Conservation (phyloP, 2,888 invertebrate species). For the Papilio protenor region DNA sequence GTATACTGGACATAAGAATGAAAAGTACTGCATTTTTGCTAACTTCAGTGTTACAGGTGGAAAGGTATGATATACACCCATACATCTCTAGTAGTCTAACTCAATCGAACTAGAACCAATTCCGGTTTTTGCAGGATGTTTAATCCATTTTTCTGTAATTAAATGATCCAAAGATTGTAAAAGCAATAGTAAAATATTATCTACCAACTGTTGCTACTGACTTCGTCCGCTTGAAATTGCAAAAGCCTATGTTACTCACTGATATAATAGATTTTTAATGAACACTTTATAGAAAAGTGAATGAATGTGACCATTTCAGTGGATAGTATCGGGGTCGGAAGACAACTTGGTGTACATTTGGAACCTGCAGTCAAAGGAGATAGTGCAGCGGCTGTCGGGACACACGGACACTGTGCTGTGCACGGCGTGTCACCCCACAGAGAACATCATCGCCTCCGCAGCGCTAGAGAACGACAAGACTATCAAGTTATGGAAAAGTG, state of each 20-base stretch:
- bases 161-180: too few species aligned
- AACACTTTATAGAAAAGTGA: too few species aligned
- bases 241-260: too few species aligned
- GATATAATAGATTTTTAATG: too few species aligned
- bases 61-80: constrained; percentile 87
- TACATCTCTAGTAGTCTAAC: not conserved
- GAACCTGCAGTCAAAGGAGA: constrained; percentile 99
- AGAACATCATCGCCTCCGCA: constrained; percentile 99
- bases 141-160: too few species aligned
- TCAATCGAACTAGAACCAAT: too few species aligned
- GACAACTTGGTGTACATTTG: constrained; percentile 99
- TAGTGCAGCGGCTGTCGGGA: constrained; percentile 98
- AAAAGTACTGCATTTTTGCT: constrained; percentile 99
- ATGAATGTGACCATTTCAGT: constrained; percentile 83
- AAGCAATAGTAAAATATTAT: too few species aligned
- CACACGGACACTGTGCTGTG: constrained; percentile 98
- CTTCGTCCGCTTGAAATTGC: too few species aligned
- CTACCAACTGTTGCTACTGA: too few species aligned
- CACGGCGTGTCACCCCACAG: constrained; percentile 99
- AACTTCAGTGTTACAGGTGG: constrained; percentile 99
- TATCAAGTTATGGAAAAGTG: constrained; percentile 99
- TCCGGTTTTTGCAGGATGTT: too few species aligned
- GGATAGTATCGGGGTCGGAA: constrained; percentile 99
- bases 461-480: constrained; percentile 99
- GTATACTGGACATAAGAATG: constrained; percentile 99